Percentiles rank a stretch among this genome's conserved stretches.
phyloP scores from a whole-genome alignment of 2,797 vertebrate species.

The Sebastes kiyomatsui region DNA sequence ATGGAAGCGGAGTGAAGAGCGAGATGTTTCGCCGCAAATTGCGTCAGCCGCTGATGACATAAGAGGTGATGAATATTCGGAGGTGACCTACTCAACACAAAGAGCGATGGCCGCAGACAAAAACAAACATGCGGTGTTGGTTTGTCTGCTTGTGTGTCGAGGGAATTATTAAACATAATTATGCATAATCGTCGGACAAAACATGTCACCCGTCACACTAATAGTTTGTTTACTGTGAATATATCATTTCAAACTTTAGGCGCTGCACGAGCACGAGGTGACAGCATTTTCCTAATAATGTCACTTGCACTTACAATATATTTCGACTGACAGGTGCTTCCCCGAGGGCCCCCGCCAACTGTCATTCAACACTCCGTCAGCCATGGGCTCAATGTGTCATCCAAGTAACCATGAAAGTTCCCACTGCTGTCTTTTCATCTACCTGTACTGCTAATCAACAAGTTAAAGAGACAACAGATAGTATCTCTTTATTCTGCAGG shows the following conservation, averaged over 20 bases:
- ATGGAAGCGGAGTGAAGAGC: constrained; percentile 60
- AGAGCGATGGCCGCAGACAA: constrained; percentile 61
- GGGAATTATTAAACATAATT: constrained; percentile 72
- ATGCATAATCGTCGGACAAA: constrained; percentile 58
- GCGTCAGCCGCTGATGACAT: constrained; percentile 58
- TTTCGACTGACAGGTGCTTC: constrained; percentile 66
- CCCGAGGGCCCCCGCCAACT: constrained; percentile 47
- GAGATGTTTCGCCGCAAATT: constrained; percentile 64
- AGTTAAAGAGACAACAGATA: constrained; percentile 27
- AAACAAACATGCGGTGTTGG: constrained; percentile 65
- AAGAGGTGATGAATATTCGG: constrained; percentile 74
- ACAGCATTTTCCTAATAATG: constrained; percentile 62
- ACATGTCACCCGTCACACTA: constrained; percentile 63
- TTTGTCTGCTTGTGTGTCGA: constrained; percentile 55
- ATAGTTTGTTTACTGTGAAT: constrained; percentile 63
- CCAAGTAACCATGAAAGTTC: constrained; percentile 41
- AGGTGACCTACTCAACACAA: constrained; percentile 64
- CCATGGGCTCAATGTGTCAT: constrained; percentile 65
- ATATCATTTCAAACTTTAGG: constrained; percentile 47
- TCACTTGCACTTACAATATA: constrained; percentile 50
- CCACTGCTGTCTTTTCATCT: constrained; percentile 25
- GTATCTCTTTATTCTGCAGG: constrained; percentile 7
- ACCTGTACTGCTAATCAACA: constrained; percentile 46
- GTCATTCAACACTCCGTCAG: constrained; percentile 66
- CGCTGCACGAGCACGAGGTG: constrained; percentile 39